Evolutionary conservation across 2,888 invertebrate species (phyloP), one percentile per base, ranked within the genome.

Genomic region (Penaeus monodon): DNA sequence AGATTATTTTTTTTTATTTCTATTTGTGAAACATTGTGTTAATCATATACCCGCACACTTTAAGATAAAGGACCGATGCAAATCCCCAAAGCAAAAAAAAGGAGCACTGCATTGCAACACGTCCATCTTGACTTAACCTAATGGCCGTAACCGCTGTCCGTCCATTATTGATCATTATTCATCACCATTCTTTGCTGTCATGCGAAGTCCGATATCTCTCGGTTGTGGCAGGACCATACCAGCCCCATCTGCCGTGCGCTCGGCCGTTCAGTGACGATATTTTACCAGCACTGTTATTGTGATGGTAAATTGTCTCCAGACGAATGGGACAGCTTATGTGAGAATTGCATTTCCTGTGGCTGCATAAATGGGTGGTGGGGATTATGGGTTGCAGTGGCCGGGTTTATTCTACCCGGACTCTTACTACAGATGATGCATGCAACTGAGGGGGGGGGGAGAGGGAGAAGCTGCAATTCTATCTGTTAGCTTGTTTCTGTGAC

Each of bases 131-230:
- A 78, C 78, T 77, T 63, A 22, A 49, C 65, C 70, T 84, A 78
- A 84, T 84, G 84, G 78, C 84, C 84, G 84, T 78, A 84, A 78
- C 81, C 84, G 84, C 84, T 84, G 84, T 84, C 84, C 84, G 84
- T 78, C 78, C 84, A 66, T 84, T 84, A 84, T 84, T 84, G 84
- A 84, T 84, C 77, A 84, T 84, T 84, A 84, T 84, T 84, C 84
- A 84, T 84, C 84, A 57, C 84, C 78, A 78, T 84, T 84, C 57
- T 78, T n/a, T 29, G 78, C 77, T 68, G 84, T 84, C 84, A 84
- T 66, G 68, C 44, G 49, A 63, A 68, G 57, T 78, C 84, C 68
- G 65, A 84, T 82, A 84, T 84, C 77, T 68, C 78, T 76, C 38
- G 44, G 64, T n/a, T 68, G 68, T 14, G 65, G 49, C 78, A 49